A percentile compares a stretch with the other conserved stretches of the same genome.
These are phyloP conservation scores for Orchesella cincta DNA, from an alignment of 1,140 invertebrate species.

Conservation along the genomic window DNA sequence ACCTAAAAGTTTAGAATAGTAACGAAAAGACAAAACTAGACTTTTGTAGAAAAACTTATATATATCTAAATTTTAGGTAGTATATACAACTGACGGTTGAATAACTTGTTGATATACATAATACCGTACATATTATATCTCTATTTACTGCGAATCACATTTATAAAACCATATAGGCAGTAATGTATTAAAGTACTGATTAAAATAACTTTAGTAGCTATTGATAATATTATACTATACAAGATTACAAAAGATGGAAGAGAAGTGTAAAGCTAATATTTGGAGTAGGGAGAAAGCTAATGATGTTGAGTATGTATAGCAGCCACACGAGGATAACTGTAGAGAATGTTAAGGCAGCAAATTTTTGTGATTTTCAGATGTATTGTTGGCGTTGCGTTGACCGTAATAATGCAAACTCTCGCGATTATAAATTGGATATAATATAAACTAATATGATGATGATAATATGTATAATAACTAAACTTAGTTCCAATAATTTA, in stretches of 20 bases:
- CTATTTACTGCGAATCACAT: constrained; percentile 12
- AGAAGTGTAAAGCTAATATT: too few species aligned
- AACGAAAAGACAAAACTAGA: constrained; percentile 30
- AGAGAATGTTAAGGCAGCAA: too few species aligned
- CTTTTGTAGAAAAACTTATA: constrained; percentile 15
- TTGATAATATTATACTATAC: background rate
- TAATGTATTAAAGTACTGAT: background rate
- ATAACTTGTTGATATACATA: constrained; percentile 13
- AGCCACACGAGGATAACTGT: too few species aligned
- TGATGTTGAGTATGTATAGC: background rate
- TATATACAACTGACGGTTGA: background rate
- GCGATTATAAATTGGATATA: background rate
- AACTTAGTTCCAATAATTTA: background rate
- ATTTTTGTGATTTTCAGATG: constrained; percentile 18
- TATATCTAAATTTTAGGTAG: background rate
- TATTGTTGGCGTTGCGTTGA: constrained; percentile 28
- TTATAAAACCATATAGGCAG: background rate
- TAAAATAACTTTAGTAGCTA: background rate
- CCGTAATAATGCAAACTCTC: constrained; percentile 25
- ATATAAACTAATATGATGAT: background rate
- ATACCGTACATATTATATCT: background rate
- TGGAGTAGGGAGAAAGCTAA: background rate
- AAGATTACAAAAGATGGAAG: too few species aligned
- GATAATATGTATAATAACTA: background rate
- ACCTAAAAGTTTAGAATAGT: constrained; percentile 21